Percentiles rank a stretch among this genome's conserved stretches.
phyloP scores from a whole-genome alignment of 1,140 invertebrate species.

The Tetramorium parvispinum region DNA sequence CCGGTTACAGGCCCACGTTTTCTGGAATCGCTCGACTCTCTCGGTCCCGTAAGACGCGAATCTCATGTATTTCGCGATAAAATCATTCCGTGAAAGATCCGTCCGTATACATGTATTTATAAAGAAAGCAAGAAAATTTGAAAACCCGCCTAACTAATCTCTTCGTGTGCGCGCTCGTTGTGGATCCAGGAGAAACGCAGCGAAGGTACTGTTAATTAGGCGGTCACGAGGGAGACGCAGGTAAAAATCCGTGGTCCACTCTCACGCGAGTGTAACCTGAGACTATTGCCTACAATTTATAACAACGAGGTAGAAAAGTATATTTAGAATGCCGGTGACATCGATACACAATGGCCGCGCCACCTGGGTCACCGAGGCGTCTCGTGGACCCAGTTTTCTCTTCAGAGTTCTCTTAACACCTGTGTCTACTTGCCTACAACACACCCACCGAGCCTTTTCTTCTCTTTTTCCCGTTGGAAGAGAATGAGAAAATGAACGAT shows the following conservation, averaged over 20 bases:
- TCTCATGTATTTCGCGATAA: not conserved
- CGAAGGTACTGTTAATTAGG: constrained; percentile 64
- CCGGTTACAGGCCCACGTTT: constrained; percentile 9
- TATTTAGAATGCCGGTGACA: constrained; percentile 78
- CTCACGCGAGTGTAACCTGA: constrained; percentile 28
- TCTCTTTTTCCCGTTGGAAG: not conserved
- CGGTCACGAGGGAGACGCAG: constrained; percentile 33
- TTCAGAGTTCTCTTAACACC: constrained; percentile 46
- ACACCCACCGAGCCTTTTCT: not conserved
- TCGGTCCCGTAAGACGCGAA: not conserved
- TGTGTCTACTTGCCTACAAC: constrained; percentile 38
- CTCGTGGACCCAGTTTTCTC: constrained; percentile 41
- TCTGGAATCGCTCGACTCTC: not conserved
- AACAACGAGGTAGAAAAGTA: constrained; percentile 69
- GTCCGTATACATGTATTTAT: not conserved
- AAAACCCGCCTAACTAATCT: not conserved
- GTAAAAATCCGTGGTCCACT: constrained; percentile 27
- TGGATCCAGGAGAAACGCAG: not conserved
- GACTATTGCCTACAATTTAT: constrained; percentile 71
- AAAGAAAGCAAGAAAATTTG: not conserved
- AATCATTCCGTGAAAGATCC: not conserved
- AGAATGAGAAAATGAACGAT: constrained; percentile 45
- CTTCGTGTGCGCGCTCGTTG: not conserved
- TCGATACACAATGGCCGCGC: constrained; percentile 60
- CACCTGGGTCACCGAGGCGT: constrained; percentile 70